Percentiles rank a stretch among this genome's conserved stretches.
These are phyloP conservation scores for Amphilophus citrinellus DNA, from an alignment of 2,113 vertebrate species.

Conservation along the genomic window DNA sequence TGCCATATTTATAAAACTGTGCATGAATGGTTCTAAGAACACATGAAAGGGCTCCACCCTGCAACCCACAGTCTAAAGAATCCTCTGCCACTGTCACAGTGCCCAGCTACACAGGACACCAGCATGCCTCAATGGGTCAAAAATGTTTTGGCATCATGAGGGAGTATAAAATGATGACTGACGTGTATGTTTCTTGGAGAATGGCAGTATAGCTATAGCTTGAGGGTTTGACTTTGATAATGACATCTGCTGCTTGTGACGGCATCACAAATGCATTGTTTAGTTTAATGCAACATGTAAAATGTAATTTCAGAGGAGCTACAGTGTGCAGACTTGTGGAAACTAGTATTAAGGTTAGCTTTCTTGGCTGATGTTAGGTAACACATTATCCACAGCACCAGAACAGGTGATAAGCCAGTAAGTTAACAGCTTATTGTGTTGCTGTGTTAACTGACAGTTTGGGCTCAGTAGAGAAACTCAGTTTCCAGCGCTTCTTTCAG, in stretches of 20 bases:
- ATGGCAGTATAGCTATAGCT: neutral
- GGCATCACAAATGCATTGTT: neutral
- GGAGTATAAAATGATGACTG: neutral
- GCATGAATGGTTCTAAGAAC: neutral
- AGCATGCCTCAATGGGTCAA: neutral
- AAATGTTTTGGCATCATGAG: constrained; percentile 8
- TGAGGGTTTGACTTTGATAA: neutral
- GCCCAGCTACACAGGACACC: neutral
- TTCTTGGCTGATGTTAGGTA: neutral
- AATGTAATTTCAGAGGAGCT: neutral
- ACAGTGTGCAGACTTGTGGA: neutral
- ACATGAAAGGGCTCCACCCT: neutral
- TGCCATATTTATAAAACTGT: neutral
- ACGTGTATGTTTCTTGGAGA: constrained; percentile 1
- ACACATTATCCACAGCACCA: neutral
- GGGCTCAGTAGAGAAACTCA: constrained; percentile 6
- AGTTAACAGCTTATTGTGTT: neutral
- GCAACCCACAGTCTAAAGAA: neutral
- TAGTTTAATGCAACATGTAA: neutral
- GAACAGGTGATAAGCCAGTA: neutral
- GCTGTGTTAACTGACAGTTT: neutral
- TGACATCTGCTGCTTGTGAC: neutral
- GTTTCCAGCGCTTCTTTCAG: neutral
- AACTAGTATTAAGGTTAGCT: neutral
- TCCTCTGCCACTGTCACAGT: neutral